Conservation (phyloP, 1,140 invertebrate species). For the Drosophila simulans region DNA sequence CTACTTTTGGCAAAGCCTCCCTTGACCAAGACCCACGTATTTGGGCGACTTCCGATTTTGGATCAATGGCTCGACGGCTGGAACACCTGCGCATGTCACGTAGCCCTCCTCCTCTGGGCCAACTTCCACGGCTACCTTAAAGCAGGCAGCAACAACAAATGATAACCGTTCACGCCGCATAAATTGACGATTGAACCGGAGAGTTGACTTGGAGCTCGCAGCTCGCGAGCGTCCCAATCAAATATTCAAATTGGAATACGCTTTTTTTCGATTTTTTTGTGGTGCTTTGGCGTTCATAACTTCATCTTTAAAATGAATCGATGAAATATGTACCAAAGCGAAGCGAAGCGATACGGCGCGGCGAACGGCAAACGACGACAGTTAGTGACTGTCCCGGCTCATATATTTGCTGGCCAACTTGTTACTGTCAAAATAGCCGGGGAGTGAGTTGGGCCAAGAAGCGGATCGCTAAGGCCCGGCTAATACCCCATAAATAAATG, state of each 20-base stretch:
- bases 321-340: conserved; percentile 79
- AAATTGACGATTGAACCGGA: conserved; percentile 70
- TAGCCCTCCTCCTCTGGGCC: conserved; percentile 44
- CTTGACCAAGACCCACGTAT: conserved; percentile 69
- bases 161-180: conserved; percentile 78
- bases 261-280: conserved; percentile 31
- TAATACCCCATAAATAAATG: conserved; percentile 77
- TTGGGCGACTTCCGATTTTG: conserved; percentile 49
- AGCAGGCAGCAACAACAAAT: conserved; percentile 52
- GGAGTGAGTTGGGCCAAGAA: conserved; percentile 8
- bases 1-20: conserved; percentile 9
- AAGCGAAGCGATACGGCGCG: conserved; percentile 35
- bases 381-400: conserved; percentile 48
- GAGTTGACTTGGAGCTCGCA: conserved; percentile 3
- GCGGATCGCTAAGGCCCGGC: conserved; percentile 51
- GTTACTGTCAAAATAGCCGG: conserved; percentile 79
- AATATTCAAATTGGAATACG: conserved; percentile 72
- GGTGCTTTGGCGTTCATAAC: conserved; percentile 67
- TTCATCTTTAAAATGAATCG: conserved; percentile 82
- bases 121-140: conserved; percentile 56
- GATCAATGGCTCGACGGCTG: conserved; percentile 37
- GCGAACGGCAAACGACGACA: conserved; percentile 52
- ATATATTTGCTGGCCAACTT: conserved; percentile 77
- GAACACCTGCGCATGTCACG: conserved; percentile 77
- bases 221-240: conserved; percentile 59